A percentile compares a stretch with the other conserved stretches of the same genome.
These are phyloP conservation scores for Synergus laeviventris DNA, from an alignment of 2,888 invertebrate species.

Conservation along the genomic window DNA sequence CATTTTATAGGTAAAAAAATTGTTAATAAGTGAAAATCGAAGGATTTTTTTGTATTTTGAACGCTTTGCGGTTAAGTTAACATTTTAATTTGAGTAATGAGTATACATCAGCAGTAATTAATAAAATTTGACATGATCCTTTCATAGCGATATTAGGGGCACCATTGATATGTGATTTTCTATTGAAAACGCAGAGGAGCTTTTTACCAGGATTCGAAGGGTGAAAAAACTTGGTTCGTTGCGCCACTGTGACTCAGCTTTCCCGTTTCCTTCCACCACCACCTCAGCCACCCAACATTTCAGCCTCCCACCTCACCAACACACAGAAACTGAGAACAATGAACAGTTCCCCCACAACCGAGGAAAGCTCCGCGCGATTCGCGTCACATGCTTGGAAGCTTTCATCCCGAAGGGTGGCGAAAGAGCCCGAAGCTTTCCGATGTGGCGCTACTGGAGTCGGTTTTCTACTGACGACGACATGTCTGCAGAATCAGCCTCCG, in stretches of 20 bases:
- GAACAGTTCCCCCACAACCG: constrained; percentile 18
- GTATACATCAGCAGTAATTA: neutral
- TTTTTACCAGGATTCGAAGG: neutral
- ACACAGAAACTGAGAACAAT: neutral
- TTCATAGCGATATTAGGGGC: neutral
- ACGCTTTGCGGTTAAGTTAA: too few species aligned
- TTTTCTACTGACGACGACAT: constrained; percentile 64
- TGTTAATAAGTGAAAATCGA: too few species aligned
- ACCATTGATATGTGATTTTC: neutral
- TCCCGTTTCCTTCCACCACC: neutral
- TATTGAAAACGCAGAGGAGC: neutral
- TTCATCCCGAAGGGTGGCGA: constrained; percentile 58
- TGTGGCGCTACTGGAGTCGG: constrained; percentile 56
- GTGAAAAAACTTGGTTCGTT: neutral
- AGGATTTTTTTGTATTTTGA: too few species aligned
- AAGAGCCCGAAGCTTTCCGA: constrained; percentile 54
- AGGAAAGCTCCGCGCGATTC: constrained; percentile 34
- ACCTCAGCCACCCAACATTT: neutral
- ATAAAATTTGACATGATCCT: neutral
- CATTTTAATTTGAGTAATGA: too few species aligned
- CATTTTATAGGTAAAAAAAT: too few species aligned
- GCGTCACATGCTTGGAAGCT: constrained; percentile 45
- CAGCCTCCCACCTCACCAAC: neutral
- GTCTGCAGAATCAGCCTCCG: constrained; percentile 65
- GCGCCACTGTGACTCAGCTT: constrained; percentile 17